phyloP scores from a whole-genome alignment of 2,888 invertebrate genomes.

The Apoda limacodes region DNA sequence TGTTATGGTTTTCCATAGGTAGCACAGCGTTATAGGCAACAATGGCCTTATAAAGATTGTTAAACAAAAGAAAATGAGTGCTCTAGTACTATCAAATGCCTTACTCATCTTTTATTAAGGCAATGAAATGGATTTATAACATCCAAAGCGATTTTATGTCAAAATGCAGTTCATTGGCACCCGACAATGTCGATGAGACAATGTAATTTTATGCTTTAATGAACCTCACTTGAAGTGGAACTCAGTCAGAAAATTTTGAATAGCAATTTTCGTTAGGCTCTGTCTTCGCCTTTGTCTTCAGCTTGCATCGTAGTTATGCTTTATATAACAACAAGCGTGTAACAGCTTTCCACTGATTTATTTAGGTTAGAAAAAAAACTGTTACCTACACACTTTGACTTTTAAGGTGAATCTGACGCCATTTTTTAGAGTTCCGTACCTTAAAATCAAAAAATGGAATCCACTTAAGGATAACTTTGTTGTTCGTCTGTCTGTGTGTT shows the following conservation, averaged over 20 bases:
- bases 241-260: conserved; percentile 61
- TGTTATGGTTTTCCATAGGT: too few relatives aligned
- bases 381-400: not conserved
- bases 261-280: conserved; percentile 53
- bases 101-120: conserved; percentile 63
- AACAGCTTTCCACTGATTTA: conserved; percentile 45
- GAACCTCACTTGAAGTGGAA: conserved; percentile 62
- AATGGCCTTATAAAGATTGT: conserved; percentile 15
- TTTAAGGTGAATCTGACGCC: too few relatives aligned
- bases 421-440: too few relatives aligned
- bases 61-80: conserved; percentile 42
- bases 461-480: too few relatives aligned
- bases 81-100: conserved; percentile 52
- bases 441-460: too few relatives aligned
- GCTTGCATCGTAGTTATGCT: conserved; percentile 58
- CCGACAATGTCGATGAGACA: conserved; percentile 60
- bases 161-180: conserved; percentile 69
- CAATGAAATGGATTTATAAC: conserved; percentile 65
- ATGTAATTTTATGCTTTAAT: conserved; percentile 69
- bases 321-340: conserved; percentile 58
- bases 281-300: conserved; percentile 52
- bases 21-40: not conserved
- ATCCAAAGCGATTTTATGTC: conserved; percentile 65
- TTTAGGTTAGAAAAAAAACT: not conserved
- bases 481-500: too few relatives aligned